Evolutionary conservation across 2,113 vertebrate species (phyloP), one percentile per base, ranked within the genome.

Genomic region (Notothenia rossii): DNA sequence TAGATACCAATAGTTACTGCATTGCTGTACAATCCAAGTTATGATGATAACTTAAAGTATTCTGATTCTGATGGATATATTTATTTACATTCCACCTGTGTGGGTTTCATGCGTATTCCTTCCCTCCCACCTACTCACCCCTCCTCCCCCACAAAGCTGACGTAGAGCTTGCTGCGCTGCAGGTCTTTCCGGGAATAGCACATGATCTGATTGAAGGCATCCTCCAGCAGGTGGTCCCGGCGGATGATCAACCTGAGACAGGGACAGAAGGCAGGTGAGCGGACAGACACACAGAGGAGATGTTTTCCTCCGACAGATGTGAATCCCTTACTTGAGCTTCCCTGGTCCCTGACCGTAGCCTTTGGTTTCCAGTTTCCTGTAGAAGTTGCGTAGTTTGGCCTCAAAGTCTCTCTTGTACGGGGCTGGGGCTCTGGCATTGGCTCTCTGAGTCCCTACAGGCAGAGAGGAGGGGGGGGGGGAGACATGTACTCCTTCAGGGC

Each of bases 161-260:
- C 97, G 49, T 98, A 98, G 17, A 98, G 95, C 81, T 98, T 98
- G 89, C 96, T 97, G 82, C 97, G 96, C 93, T 98, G 97, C 85
- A 98, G 92, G 85, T 98, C 97, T 92, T 98, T 98, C 70, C 97
- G 96, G 75, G 97, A 97, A 74, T 97, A 98, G 77, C 96, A 97
- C 96, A 98, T 98, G 79, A 98, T 97, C 94, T 98, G 97, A 89
- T 98, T 98, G 90, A 98, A 98, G 88, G 97, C 97, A 80, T 98
- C 97, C 92, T 98, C 97, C 60, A 98, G 93, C 88, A 98, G 94
- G 85, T 97, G 97, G 86, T 98, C 97, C 79, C 97, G 95, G 67
- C 97, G 94, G 89, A 98, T 98, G 90, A 98, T 96, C 90, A 98
- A 91, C 89, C 97, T 98, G 91, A 13, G 48, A 72, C 18, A 46